Evolutionary conservation across 2,797 vertebrate species (phyloP), one percentile per base, ranked within the genome.

Genomic region (Poliocrania exsul): DNA sequence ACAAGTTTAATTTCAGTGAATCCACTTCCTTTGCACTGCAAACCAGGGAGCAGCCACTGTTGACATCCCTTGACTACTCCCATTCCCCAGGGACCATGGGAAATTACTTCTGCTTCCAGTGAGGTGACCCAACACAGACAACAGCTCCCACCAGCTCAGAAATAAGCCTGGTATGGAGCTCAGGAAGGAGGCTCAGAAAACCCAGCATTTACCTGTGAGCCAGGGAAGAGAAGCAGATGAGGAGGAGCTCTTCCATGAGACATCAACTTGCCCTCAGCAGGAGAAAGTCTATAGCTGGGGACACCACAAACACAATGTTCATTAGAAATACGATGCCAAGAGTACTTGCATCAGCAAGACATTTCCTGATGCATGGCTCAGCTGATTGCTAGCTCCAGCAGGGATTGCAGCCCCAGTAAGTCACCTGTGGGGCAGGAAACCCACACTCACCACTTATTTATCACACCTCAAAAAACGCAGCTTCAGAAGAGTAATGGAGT

Each of bases 231-330:
- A 15, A 71, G 12, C 10, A 60, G 29, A 33, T 9, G 10, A 81
- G 18, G 47, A 87, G 7, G 6, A 92, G 15, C 29, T 74, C 86
- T 65, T 88, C 73, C 29, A 21, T 10, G 13, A 79, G 21, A 53
- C 2, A 0, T 23, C n/a, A 65, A 6, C 28, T 47, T 58, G 13
- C 58, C 44, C 81, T 69, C 58, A 88, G 26, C 46, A 82, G 56
- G 11, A 58, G 14, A 21, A 64, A n/a, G 18, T 49, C 37, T 53
- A 1, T 24, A 51, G 40, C 71, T 56, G 26, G 19, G 40, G 40
- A 73, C 18, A 23, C 10, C 8, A 18, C 14, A 26, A 53, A 44
- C 25, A 38, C 0, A 0, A 11, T 16, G 37, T 31, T 77, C 29
- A 5, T 67, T 72, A 53, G 49, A 86, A 71, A 79, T 9, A 10